These are phyloP conservation scores for Paramuricea clavata DNA, from an alignment of 92 coral and sea anemone genomes.

Conservation along the genomic window DNA sequence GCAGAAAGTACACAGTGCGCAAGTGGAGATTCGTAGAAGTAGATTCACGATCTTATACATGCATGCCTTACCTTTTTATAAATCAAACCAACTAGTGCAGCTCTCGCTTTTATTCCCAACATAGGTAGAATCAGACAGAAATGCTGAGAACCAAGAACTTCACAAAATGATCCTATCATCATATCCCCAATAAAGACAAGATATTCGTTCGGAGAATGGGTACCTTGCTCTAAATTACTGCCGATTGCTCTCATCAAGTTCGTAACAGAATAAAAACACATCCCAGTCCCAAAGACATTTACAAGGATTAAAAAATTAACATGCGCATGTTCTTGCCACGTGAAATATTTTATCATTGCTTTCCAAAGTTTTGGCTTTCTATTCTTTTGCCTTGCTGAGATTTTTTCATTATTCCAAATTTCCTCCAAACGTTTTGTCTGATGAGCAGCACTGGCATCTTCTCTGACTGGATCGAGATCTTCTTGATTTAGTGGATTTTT, in stretches of 20 bases:
- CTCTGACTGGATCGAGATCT: constrained; percentile 25
- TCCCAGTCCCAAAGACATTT: neutral
- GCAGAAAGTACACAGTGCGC: too few species aligned
- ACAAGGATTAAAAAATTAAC: neutral
- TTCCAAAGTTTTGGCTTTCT: constrained; percentile 1
- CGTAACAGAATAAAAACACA: neutral
- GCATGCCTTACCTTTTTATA: constrained; percentile 5
- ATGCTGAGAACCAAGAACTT: constrained; percentile 16
- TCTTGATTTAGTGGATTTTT: neutral
- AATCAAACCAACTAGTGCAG: constrained; percentile 17
- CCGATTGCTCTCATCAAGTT: constrained; percentile 13
- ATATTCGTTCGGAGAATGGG: constrained; percentile 18
- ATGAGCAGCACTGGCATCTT: constrained; percentile 12
- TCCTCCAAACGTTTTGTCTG: constrained; percentile 13
- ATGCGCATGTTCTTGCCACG: constrained; percentile 9
- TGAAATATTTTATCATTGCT: constrained; percentile 11
- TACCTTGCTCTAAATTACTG: constrained; percentile 2
- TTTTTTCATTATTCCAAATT: constrained; percentile 10
- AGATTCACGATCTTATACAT: too few species aligned
- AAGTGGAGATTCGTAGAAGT: too few species aligned
- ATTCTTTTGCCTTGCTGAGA: constrained; percentile 5
- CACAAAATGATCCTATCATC: constrained; percentile 9
- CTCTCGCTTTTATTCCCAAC: constrained; percentile 11
- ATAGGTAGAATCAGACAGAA: neutral
- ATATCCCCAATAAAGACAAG: neutral